Conservation (phyloP, 2,888 invertebrate genomes). For the Dryobotodes eremita region DNA sequence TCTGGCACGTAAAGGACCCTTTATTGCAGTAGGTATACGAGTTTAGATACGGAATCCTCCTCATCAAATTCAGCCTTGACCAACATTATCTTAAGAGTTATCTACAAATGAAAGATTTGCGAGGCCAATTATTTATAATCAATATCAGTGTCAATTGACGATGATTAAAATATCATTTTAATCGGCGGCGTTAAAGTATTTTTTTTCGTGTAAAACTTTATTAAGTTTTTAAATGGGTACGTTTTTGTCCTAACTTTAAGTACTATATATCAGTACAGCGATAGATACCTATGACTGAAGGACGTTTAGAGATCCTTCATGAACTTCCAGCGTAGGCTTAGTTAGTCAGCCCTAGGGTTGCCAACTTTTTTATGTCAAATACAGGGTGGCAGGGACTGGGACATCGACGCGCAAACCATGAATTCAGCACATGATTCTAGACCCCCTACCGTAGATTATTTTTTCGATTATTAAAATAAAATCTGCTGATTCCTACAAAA, state of each 20-base stretch:
- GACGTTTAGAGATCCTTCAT: too few species aligned
- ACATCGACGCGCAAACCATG: too few species aligned
- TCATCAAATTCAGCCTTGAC: slow-evolving; percentile 3
- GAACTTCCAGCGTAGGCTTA: background rate
- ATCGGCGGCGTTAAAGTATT: background rate
- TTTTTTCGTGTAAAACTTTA: background rate
- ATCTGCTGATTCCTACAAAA: too few species aligned
- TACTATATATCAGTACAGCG: background rate
- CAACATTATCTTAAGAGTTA: slow-evolving; percentile 23
- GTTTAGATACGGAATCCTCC: background rate
- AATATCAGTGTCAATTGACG: slow-evolving; percentile 25
- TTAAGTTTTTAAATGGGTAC: background rate
- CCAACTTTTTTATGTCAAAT: too few species aligned
- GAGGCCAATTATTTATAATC: slow-evolving; percentile 11
- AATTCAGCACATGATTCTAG: too few species aligned
- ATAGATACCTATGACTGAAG: background rate
- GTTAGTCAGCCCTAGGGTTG: too few species aligned
- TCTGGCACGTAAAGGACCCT: background rate
- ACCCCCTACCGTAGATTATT: too few species aligned
- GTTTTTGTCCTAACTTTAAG: background rate
- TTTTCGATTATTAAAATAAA: too few species aligned
- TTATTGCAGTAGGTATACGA: background rate
- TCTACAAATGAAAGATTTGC: slow-evolving; percentile 32
- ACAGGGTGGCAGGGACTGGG: too few species aligned
- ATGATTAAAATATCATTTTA: background rate